Percentiles rank a stretch among this genome's conserved stretches.
These are phyloP conservation scores for Parazoanthus darwini DNA, from an alignment of 92 coral and sea anemone species.

Conservation along the genomic window DNA sequence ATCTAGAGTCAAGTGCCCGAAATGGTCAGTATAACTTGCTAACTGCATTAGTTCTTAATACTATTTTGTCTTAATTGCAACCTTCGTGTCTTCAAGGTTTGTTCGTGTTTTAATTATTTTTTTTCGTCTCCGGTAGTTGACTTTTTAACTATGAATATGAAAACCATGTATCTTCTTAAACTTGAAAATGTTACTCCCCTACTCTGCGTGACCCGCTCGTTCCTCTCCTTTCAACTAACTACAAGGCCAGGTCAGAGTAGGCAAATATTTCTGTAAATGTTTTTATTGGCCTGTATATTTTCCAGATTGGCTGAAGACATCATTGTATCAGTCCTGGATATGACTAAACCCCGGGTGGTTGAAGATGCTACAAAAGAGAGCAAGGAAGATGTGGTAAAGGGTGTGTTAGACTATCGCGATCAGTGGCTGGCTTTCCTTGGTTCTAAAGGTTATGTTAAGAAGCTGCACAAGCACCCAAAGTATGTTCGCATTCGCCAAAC, in stretches of 20 bases:
- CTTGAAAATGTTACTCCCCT: background rate
- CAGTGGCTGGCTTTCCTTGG: conserved; percentile 50
- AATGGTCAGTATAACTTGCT: too few relatives aligned
- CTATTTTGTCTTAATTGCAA: too few relatives aligned
- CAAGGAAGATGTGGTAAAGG: conserved; percentile 19
- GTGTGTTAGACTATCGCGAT: conserved; percentile 40
- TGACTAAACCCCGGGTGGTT: background rate
- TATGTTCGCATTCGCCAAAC: background rate
- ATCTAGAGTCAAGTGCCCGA: too few relatives aligned
- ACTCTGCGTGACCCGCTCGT: too few relatives aligned
- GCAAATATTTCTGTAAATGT: background rate
- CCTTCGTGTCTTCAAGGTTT: too few relatives aligned
- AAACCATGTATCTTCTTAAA: background rate
- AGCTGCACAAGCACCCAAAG: conserved; percentile 38
- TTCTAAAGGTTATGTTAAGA: conserved; percentile 41
- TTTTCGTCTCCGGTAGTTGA: too few relatives aligned
- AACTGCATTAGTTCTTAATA: too few relatives aligned
- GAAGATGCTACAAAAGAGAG: background rate
- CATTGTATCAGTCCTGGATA: background rate
- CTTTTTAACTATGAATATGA: too few relatives aligned
- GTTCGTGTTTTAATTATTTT: too few relatives aligned
- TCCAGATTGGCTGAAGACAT: conserved; percentile 25
- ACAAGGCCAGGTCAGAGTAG: too few relatives aligned
- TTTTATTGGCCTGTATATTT: background rate
- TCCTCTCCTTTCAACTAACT: too few relatives aligned